Evolutionary conservation across 2,888 invertebrate species (phyloP).

Genomic region (Frankliniella intonsa): DNA sequence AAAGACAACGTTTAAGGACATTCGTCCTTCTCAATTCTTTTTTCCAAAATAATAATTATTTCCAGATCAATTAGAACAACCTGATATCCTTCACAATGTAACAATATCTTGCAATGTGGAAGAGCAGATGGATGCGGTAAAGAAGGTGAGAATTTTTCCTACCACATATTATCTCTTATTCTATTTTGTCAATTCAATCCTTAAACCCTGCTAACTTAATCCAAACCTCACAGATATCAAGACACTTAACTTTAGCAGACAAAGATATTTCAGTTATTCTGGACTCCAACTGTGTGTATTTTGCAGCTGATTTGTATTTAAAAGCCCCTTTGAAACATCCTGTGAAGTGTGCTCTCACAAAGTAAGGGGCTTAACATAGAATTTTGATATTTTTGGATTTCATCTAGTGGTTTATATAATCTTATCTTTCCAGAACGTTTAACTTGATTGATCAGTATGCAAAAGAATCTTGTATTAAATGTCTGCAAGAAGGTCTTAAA

Average conservation of each 20-base stretch:
- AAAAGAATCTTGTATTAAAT: background rate
- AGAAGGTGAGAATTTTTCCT: background rate
- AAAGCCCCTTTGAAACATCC: background rate
- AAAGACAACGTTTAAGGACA: background rate
- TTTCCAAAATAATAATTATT: background rate
- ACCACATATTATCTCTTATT: background rate
- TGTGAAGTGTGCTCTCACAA: background rate
- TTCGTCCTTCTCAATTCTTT: background rate
- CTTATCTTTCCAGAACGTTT: background rate
- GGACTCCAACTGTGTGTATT: background rate
- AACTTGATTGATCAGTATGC: background rate
- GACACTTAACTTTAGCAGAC: background rate
- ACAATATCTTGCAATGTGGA: background rate
- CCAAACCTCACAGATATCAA: background rate
- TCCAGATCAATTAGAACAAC: background rate
- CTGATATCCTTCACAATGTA: background rate
- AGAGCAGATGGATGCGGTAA: slow-evolving; percentile 8
- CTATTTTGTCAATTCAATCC: background rate
- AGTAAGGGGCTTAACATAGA: background rate
- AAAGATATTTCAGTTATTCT: background rate
- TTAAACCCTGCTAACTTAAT: too few species aligned
- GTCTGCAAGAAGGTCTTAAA: background rate
- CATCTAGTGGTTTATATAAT: background rate
- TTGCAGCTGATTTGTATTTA: background rate
- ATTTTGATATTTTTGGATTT: background rate